Evolutionary conservation across 2,888 invertebrate genomes (phyloP), one percentile per base, ranked within the genome.

Genomic region (Xestia c-nigrum): DNA sequence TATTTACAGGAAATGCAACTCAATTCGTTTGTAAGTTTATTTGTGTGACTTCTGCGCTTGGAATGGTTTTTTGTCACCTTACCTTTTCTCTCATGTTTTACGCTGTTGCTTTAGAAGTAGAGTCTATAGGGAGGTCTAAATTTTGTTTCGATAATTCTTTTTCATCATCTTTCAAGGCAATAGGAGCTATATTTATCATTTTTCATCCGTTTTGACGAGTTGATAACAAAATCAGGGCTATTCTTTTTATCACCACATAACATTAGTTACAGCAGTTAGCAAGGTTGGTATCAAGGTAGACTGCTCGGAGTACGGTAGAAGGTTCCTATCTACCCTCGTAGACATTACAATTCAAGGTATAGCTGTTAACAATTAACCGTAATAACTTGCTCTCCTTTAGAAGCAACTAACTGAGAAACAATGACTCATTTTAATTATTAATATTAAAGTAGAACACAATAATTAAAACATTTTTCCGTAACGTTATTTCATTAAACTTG

Each of bases 401-500:
- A 64, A 5, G 16, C 64, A 64, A 68, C 57, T 59, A 68, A 47
- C 65, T 61, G 59, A 68, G 40, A 19, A 61, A 64, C 64, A 82
- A 55, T 76, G 72, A 85, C 21, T 81, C 71, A 74, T 85, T 75
- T 76, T 73, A 85, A 83, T 82, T 82, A 85, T 82, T 82, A 85
- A 59, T 52, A 19, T 61, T 52, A 61, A 69, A 70, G 73, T 83
- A 64, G 72, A 68, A 5, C 76, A 77, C 74, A 50, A 80, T 55
- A 59, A 74, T 79, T 71, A 63, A 78, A 78, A 72, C 24, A 59
- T 47, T 78, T 79, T 50, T 38, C 61, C 31, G 67, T 75, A 70
- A 84, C 74, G 55, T 38, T 63, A 61, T 75, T 72, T 77, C 47
- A 84, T 76, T 84, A 67, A 85, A 78, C 74, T 79, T 76, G 66